A percentile compares a stretch with the other conserved stretches of the same genome.
Conservation (phyloP, 2,113 vertebrate species). For the Alaudala cheleensis region DNA sequence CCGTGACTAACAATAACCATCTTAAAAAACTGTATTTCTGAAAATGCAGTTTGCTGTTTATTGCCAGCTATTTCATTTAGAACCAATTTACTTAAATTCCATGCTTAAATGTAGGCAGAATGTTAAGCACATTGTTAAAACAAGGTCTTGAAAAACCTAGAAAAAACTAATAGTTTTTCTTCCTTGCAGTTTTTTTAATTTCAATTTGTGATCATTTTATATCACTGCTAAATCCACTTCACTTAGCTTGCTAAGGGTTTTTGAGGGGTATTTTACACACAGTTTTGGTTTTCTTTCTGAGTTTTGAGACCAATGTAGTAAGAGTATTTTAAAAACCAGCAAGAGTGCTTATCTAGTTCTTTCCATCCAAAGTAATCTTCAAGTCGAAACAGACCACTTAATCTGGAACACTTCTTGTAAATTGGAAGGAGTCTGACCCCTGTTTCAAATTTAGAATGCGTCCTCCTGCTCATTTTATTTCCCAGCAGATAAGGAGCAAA, state of each 20-base stretch:
- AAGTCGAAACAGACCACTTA: not conserved
- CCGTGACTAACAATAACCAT: not conserved
- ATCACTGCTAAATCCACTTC: not conserved
- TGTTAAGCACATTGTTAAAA: not conserved
- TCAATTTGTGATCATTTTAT: not conserved
- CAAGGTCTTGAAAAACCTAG: not conserved
- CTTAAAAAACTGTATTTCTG: not conserved
- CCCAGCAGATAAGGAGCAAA: not conserved
- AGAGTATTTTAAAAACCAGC: not conserved
- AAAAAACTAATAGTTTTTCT: not conserved
- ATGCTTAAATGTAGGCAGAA: not conserved
- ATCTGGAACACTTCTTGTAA: not conserved
- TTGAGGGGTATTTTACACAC: not conserved
- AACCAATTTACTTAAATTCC: not conserved
- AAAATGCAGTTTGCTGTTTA: not conserved
- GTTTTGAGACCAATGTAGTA: not conserved
- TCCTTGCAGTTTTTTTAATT: not conserved
- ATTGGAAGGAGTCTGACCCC: not conserved
- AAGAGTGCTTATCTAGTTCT: not conserved
- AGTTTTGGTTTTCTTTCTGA: not conserved
- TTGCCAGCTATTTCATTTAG: conserved; percentile 5
- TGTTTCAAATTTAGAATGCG: conserved; percentile 16
- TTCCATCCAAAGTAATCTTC: not conserved
- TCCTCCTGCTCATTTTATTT: conserved; percentile 5
- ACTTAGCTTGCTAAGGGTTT: not conserved